Evolutionary conservation across 2,113 vertebrate genomes (phyloP), one percentile per base, ranked within the genome.

Genomic region (Labeo rohita): DNA sequence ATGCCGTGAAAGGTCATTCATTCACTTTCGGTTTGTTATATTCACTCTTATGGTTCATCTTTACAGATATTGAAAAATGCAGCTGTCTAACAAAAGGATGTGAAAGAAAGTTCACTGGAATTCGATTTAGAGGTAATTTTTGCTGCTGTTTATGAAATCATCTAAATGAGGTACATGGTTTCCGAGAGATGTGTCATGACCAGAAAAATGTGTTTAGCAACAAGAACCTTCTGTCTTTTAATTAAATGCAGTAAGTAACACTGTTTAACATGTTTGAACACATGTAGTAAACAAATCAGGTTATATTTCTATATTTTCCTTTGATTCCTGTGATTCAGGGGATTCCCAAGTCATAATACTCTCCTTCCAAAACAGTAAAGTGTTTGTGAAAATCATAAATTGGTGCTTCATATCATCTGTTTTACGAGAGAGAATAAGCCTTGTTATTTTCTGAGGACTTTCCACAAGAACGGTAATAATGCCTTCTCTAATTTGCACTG

Each of bases 401-500:
- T 2, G 16, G 50, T 54, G 8, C 39, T 52, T 49, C 52, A 21
- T 85, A 23, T 78, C 18, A 73, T 73, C 72, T 73, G 34, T 54
- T 83, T 80, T 45, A 82, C 0, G 34, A 18, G 45, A 65, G 28
- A 54, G 77, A 87, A 56, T 77, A 49, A 70, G 43, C 88, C 77
- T 65, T 63, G 70, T 76, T 54, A 78, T 85, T 8, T 61, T 66
- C 54, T 73, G 45, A 28, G 79, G 66, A 79, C 47, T 87, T 89
- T 85, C 78, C 73, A 73, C 75, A 83, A 47, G 65, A 73, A 63
- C 4, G 12, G 72, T 82, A 85, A 85, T 82, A 61, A 66, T 75
- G 34, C 52, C 74, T 56, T 47, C 6, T 87, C 61, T 85, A 85
- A 87, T 87, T 78, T 89, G 54, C 79, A 66, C 50, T 87, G 83